These are phyloP conservation scores for Chironomus striatipennis DNA, from an alignment of 1,140 invertebrate genomes.

Conservation along the genomic window DNA sequence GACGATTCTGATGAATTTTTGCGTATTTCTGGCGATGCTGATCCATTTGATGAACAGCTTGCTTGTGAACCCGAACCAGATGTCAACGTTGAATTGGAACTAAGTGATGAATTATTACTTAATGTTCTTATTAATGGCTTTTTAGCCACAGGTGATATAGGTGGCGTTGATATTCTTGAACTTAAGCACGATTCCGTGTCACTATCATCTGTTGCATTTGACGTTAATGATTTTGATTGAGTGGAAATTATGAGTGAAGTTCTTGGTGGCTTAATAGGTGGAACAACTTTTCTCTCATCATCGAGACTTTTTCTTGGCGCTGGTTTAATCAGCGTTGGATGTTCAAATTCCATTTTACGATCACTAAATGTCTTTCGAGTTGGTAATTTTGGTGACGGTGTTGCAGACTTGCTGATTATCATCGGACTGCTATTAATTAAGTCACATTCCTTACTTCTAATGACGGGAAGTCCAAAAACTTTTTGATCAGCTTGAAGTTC, in stretches of 20 bases:
- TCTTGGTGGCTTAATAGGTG: conserved; percentile 39
- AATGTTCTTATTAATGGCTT: conserved; percentile 44
- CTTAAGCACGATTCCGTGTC: conserved; percentile 82
- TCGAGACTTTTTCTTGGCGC: conserved; percentile 27
- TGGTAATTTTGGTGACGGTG: conserved; percentile 14
- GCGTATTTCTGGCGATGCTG: conserved; percentile 29
- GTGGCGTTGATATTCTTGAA: conserved; percentile 47
- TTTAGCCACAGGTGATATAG: conserved; percentile 32
- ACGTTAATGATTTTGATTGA: conserved; percentile 16
- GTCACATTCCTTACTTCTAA: conserved; percentile 54
- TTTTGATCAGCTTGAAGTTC: conserved; percentile 41
- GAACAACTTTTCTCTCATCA: conserved; percentile 26
- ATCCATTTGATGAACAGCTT: conserved; percentile 40
- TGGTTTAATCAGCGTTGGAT: not conserved
- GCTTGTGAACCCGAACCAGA: conserved; percentile 54
- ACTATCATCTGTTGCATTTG: conserved; percentile 53
- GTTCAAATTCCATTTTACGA: not conserved
- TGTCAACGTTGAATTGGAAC: conserved; percentile 53
- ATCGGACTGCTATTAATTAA: conserved; percentile 32
- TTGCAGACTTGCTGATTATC: conserved; percentile 27
- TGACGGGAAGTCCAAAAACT: conserved; percentile 65
- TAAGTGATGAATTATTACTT: conserved; percentile 50
- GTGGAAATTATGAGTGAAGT: conserved; percentile 32
- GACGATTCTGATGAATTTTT: conserved; percentile 65
- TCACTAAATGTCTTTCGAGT: not conserved